Conservation (phyloP, 2,888 invertebrate genomes). For the Myopa tessellatipennis region DNA sequence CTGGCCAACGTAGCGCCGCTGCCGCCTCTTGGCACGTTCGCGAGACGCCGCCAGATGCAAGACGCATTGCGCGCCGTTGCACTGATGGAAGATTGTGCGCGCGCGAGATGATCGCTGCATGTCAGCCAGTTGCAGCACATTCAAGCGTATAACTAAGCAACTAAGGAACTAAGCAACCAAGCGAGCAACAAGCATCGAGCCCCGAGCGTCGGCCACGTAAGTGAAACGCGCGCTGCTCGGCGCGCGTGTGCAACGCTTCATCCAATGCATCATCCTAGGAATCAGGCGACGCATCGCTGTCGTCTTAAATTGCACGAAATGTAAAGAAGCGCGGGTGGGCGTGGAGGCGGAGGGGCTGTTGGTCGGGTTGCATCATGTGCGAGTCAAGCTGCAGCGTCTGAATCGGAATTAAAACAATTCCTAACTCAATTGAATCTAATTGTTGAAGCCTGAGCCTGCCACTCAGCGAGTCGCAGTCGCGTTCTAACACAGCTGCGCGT, state of each 20-base stretch:
- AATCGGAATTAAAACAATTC: conserved; percentile 27
- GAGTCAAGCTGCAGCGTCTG: conserved; percentile 2
- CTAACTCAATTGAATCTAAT: conserved; percentile 36
- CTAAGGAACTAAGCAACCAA: neutral
- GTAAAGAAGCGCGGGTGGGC: conserved; percentile 16
- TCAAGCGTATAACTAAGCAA: conserved; percentile 10
- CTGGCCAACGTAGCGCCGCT: neutral
- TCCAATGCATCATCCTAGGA: neutral
- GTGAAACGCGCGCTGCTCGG: conserved; percentile 20
- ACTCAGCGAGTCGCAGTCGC: neutral
- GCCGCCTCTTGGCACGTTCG: neutral
- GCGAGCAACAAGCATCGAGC: neutral
- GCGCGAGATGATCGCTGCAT: conserved; percentile 26
- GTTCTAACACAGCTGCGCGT: conserved; percentile 16
- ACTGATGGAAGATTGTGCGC: conserved; percentile 11
- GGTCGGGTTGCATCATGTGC: neutral
- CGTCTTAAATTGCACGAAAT: conserved; percentile 4
- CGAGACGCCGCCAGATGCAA: neutral
- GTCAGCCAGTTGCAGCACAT: conserved; percentile 22
- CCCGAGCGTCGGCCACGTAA: neutral
- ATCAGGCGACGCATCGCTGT: conserved; percentile 18
- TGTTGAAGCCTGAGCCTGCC: conserved; percentile 10
- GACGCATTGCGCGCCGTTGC: neutral
- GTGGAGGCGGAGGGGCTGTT: neutral
- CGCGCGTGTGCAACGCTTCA: conserved; percentile 23